A percentile compares a stretch with the other conserved stretches of the same genome.
Evolutionary conservation across 1,140 invertebrate genomes (phyloP).

Genomic region (Calliopsis andreniformis): DNA sequence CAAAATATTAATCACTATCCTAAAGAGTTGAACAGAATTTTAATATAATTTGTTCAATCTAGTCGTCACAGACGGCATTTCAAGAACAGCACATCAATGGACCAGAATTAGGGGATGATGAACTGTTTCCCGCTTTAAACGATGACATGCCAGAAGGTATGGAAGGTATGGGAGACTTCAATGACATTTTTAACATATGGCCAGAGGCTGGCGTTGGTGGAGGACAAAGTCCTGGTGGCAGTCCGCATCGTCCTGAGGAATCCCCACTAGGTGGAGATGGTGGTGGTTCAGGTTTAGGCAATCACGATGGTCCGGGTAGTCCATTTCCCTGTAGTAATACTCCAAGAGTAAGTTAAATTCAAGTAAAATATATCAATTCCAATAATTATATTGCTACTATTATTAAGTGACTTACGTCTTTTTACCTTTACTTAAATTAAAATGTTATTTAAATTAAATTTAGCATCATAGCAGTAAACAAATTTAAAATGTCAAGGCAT

Average conservation of each 20-base stretch:
- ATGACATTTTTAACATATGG: conserved; percentile 88
- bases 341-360: conserved; percentile 75
- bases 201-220: conserved; percentile 84
- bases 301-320: conserved; percentile 82
- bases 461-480: too few relatives aligned
- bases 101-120: conserved; percentile 89
- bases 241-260: conserved; percentile 82
- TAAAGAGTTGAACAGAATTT: not conserved
- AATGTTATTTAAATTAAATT: too few relatives aligned
- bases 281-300: conserved; percentile 81
- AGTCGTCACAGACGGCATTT: conserved; percentile 94
- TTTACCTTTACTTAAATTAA: too few relatives aligned
- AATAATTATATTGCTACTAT: too few relatives aligned
- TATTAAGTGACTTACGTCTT: too few relatives aligned
- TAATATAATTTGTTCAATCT: conserved; percentile 46
- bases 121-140: conserved; percentile 86
- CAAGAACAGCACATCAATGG: conserved; percentile 90
- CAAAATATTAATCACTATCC: too few relatives aligned
- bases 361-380: not conserved
- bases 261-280: conserved; percentile 84
- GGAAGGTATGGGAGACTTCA: conserved; percentile 87
- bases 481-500: too few relatives aligned
- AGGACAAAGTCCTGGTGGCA: conserved; percentile 84
- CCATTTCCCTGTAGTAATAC: conserved; percentile 84
- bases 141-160: conserved; percentile 90